Evolutionary conservation across 2,797 vertebrate species (phyloP), one percentile per base, ranked within the genome.

Genomic region (Sebastes hubbsi): DNA sequence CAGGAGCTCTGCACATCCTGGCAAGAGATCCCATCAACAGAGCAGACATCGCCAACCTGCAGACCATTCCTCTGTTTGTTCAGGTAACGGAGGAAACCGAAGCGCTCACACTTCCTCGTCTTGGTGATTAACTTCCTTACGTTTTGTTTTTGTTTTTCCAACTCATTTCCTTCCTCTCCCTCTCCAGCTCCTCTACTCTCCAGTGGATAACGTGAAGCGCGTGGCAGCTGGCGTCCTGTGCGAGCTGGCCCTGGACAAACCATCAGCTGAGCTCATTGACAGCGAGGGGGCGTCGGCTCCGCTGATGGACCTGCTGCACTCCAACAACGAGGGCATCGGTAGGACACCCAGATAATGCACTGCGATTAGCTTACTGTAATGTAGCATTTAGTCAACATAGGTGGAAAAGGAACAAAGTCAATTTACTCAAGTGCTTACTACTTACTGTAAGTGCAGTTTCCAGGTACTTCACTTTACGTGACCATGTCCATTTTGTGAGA

Each of bases 231-330:
- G 99, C 0, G 96, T 96, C 63, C 96, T 99, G 80, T 99, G 99
- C 0, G 99, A 99, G 90, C 95, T 99, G 94, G 97, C 99, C 14
- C 95, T 98, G 92, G 97, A 99, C 93, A 99, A 98, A 90, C 94
- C 91, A 12, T 97, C 97, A 0, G 98, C 98, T 0, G 96, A 97
- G 0, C 38, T 90, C 75, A 99, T 99, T 0, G 98, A 99, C 27
- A 91, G 90, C 0, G 99, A 99, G 94, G 98, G 98, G 0, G 98
- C 98, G 3, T 96, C 97, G 0, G 91, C 97, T 14, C 98, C 98
- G 0, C 97, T 99, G 74, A 99, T 99, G 97, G 98, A 99, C 88
- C 97, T 99, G 70, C 95, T 99, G 87, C 99, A 99, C 92, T 99
- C 97, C 69, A 96, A 89, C 90, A 99, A 99, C 0, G 99, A 99